Evolutionary conservation across 2,888 invertebrate genomes (phyloP).

Genomic region (Acleris laterana): DNA sequence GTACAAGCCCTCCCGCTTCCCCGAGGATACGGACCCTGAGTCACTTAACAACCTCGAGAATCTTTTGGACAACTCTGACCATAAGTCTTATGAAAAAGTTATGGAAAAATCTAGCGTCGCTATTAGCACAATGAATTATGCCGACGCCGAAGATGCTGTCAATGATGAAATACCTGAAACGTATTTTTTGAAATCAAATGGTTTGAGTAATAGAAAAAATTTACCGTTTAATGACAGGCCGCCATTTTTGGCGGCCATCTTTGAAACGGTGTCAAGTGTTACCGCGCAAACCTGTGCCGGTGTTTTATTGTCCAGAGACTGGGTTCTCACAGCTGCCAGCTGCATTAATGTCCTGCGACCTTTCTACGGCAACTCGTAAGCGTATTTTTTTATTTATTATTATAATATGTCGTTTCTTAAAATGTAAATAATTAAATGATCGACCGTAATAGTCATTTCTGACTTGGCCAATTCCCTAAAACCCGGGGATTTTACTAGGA

Average conservation of each 20-base stretch:
- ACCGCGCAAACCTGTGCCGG: constrained; percentile 63
- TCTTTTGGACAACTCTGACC: constrained; percentile 23
- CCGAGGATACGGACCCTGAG: constrained; percentile 33
- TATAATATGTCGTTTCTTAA: not conserved
- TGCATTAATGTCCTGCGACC: constrained; percentile 53
- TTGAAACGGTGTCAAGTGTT: constrained; percentile 56
- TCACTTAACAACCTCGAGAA: constrained; percentile 26
- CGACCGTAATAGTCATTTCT: no score
- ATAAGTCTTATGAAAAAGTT: constrained; percentile 16
- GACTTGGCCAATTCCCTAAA: no score
- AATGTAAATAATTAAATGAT: no score
- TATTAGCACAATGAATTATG: not conserved
- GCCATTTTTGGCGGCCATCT: constrained; percentile 58
- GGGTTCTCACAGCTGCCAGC: constrained; percentile 57
- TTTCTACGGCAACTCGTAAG: constrained; percentile 43
- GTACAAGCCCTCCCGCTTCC: constrained; percentile 27
- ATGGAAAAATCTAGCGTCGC: constrained; percentile 1
- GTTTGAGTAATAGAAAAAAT: not conserved
- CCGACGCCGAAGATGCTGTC: constrained; percentile 4
- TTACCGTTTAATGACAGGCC: constrained; percentile 40
- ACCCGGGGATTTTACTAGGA: no score
- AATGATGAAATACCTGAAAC: constrained; percentile 2
- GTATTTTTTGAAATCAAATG: not conserved
- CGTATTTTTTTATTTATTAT: not conserved
- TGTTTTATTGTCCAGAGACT: constrained; percentile 49